Evolutionary conservation across 2,113 vertebrate species (phyloP).

Genomic region (Pleuronectes platessa): DNA sequence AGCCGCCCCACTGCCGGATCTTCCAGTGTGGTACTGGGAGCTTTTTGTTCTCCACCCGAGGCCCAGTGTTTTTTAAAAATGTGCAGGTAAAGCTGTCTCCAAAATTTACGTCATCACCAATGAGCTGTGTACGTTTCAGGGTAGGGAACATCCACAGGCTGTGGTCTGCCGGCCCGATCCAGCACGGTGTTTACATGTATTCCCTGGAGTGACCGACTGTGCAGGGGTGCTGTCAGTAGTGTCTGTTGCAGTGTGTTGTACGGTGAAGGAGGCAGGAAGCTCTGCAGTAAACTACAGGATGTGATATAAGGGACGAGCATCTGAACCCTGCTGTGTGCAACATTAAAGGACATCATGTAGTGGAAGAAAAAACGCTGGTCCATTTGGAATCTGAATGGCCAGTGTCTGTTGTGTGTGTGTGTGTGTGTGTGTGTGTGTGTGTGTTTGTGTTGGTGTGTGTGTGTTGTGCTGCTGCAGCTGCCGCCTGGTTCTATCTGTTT

Average conservation of each 20-base stretch:
- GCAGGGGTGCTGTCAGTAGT: conserved; percentile 36
- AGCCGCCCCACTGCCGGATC: too few species aligned
- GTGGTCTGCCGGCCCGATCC: conserved; percentile 33
- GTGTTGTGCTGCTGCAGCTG: background rate
- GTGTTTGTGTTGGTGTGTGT: too few species aligned
- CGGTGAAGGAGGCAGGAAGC: conserved; percentile 3
- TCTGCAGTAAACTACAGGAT: conserved; percentile 8
- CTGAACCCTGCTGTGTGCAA: background rate
- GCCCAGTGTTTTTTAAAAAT: conserved; percentile 13
- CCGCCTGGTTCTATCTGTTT: conserved; percentile 35
- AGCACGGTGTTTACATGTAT: conserved; percentile 29
- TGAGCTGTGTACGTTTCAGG: conserved; percentile 21
- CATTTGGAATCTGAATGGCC: background rate
- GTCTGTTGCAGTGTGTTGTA: conserved; percentile 1
- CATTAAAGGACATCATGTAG: too few species aligned
- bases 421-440: too few species aligned
- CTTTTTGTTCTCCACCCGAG: conserved; percentile 11
- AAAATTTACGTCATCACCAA: conserved; percentile 43
- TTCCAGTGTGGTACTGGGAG: too few species aligned
- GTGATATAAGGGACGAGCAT: background rate
- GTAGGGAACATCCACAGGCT: conserved; percentile 30
- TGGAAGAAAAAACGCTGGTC: background rate
- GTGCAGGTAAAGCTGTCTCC: conserved; percentile 10
- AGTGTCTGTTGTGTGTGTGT: too few species aligned
- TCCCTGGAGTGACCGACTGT: conserved; percentile 35